Percentiles rank a stretch among this genome's conserved stretches.
phyloP scores from a whole-genome alignment of 2,113 vertebrate genomes.

The Zootoca vivipara region DNA sequence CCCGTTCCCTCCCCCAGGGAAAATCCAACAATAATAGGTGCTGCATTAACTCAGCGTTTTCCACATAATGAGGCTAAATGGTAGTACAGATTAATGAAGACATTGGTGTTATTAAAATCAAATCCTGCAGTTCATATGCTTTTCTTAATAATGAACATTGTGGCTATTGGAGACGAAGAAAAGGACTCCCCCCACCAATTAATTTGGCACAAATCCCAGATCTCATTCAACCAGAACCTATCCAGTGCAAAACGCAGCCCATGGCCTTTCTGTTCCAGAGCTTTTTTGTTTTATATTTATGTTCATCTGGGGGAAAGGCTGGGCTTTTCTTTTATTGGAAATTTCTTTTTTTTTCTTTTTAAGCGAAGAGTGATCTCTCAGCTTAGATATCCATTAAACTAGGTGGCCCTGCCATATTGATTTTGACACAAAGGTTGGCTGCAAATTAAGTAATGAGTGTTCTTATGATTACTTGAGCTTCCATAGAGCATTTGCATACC shows the following conservation, averaged over 20 bases:
- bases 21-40: constrained; percentile 78
- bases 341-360: constrained; percentile 9
- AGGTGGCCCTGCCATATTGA: constrained; percentile 29
- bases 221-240: constrained; percentile 96
- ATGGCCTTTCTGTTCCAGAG: constrained; percentile 84
- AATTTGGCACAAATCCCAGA: constrained; percentile 96
- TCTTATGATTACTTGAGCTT: constrained; percentile 33
- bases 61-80: constrained; percentile 84
- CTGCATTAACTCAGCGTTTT: constrained; percentile 81
- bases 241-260: constrained; percentile 85
- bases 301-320: constrained; percentile 55
- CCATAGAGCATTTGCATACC: constrained; percentile 27
- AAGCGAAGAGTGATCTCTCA: constrained; percentile 59
- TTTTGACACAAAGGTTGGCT: constrained; percentile 45
- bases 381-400: constrained; percentile 67
- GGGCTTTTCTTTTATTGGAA: constrained; percentile 58
- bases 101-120: constrained; percentile 93
- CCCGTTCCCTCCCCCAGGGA: constrained; percentile 48
- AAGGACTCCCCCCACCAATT: constrained; percentile 85
- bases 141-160: constrained; percentile 91
- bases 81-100: constrained; percentile 89
- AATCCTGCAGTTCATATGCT: constrained; percentile 90
- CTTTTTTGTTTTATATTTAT: constrained; percentile 77
- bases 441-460: constrained; percentile 39
- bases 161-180: constrained; percentile 89